These are phyloP conservation scores for Apodemus sylvaticus DNA, from an alignment of 2,113 vertebrate genomes.

Conservation along the genomic window DNA sequence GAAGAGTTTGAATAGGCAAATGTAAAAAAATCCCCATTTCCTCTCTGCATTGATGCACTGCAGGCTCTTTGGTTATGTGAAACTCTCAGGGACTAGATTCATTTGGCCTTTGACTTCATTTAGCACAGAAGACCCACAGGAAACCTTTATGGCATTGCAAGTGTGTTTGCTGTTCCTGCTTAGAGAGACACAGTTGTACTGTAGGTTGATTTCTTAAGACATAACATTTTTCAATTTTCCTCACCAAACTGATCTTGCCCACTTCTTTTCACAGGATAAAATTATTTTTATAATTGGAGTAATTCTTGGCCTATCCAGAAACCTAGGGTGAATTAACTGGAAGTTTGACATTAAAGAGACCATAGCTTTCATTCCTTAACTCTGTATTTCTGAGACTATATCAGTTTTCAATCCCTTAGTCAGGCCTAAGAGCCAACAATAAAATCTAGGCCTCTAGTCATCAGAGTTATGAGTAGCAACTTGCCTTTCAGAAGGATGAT, in stretches of 20 bases:
- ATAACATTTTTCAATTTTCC: conserved; percentile 22
- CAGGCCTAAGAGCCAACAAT: neutral
- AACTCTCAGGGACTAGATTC: conserved; percentile 41
- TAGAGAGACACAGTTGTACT: conserved; percentile 43
- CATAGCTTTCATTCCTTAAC: neutral
- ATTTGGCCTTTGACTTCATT: conserved; percentile 72
- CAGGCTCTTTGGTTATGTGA: conserved; percentile 17
- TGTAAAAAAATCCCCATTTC: conserved; percentile 71
- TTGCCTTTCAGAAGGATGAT: neutral
- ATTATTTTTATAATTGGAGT: neutral
- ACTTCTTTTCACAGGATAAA: neutral
- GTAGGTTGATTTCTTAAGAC: conserved; percentile 30
- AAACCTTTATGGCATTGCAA: conserved; percentile 19
- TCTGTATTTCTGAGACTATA: neutral
- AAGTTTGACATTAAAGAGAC: neutral
- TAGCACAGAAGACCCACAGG: conserved; percentile 49
- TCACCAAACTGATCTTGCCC: neutral
- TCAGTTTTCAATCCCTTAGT: neutral
- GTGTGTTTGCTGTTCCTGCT: conserved; percentile 49
- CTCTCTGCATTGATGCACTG: conserved; percentile 21
- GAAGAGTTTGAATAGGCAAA: conserved; percentile 50
- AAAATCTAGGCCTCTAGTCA: neutral
- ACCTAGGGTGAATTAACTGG: neutral
- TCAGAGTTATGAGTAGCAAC: neutral
- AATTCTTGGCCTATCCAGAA: neutral